Conservation (phyloP, 2,888 invertebrate genomes). For the Cancer borealis region DNA sequence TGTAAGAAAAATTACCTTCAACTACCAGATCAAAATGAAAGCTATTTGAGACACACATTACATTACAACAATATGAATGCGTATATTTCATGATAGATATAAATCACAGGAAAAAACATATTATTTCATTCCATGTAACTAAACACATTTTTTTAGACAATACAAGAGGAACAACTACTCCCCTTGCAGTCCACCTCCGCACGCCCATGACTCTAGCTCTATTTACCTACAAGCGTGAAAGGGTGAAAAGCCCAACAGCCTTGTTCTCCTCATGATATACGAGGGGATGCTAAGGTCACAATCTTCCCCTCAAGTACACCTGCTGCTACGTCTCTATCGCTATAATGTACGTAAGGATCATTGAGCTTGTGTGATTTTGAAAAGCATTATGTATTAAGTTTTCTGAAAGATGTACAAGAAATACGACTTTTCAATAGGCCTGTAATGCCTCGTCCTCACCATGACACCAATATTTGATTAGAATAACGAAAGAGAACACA, state of each 20-base stretch:
- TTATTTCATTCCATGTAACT: neutral
- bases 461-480: neutral
- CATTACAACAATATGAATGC: neutral
- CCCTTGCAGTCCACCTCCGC: constrained; percentile 26
- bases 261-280: neutral
- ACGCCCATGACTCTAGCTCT: constrained; percentile 38
- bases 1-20: neutral
- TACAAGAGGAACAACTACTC: neutral
- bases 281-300: neutral
- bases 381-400: neutral
- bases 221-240: neutral
- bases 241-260: constrained; percentile 15
- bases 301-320: constrained; percentile 5
- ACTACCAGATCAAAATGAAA: neutral
- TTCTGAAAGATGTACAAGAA: neutral
- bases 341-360: neutral
- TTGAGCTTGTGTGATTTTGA: neutral
- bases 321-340: neutral
- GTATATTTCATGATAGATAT: neutral
- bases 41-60: neutral
- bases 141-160: neutral
- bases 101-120: neutral
- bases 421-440: neutral
- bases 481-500: neutral
- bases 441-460: neutral